These are phyloP conservation scores for Idris sp. DNA, from an alignment of 1,140 invertebrate genomes.

Conservation along the genomic window DNA sequence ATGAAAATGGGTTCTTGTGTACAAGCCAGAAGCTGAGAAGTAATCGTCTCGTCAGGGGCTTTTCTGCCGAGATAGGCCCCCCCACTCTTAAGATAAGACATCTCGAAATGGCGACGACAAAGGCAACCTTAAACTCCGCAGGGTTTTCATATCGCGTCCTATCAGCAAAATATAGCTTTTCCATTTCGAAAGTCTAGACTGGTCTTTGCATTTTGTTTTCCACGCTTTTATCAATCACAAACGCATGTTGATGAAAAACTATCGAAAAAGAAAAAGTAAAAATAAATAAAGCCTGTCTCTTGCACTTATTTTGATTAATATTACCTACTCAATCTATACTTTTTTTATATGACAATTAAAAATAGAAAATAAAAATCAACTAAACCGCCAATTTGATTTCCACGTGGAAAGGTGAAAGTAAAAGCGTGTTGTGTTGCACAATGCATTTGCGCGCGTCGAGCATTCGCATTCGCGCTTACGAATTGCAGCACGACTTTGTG, in stretches of 20 bases:
- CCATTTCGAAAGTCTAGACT: conserved; percentile 54
- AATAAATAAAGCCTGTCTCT: too few relatives aligned
- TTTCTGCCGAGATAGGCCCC: conserved; percentile 49
- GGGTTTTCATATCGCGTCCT: conserved; percentile 54
- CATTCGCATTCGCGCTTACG: conserved; percentile 27
- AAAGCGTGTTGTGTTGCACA: conserved; percentile 48
- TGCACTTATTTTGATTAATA: too few relatives aligned
- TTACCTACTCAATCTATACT: too few relatives aligned
- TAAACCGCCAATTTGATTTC: conserved; percentile 48
- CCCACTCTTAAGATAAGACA: conserved; percentile 57
- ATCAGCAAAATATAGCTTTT: conserved; percentile 60
- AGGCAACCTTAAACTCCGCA: conserved; percentile 54
- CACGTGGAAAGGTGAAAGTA: conserved; percentile 53
- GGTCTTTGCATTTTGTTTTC: conserved; percentile 47
- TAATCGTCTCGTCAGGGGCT: conserved; percentile 53
- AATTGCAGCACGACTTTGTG: conserved; percentile 35
- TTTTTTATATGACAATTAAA: too few relatives aligned
- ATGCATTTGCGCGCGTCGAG: conserved; percentile 15
- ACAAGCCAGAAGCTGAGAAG: conserved; percentile 44
- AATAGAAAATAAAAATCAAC: too few relatives aligned
- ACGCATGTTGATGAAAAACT: conserved; percentile 30
- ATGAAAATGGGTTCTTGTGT: conserved; percentile 53
- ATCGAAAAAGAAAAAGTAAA: too few relatives aligned
- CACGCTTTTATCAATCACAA: conserved; percentile 48
- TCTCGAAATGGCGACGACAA: conserved; percentile 55